phyloP scores from a whole-genome alignment of 1,140 invertebrate species.

The Drosophila bifasciata region DNA sequence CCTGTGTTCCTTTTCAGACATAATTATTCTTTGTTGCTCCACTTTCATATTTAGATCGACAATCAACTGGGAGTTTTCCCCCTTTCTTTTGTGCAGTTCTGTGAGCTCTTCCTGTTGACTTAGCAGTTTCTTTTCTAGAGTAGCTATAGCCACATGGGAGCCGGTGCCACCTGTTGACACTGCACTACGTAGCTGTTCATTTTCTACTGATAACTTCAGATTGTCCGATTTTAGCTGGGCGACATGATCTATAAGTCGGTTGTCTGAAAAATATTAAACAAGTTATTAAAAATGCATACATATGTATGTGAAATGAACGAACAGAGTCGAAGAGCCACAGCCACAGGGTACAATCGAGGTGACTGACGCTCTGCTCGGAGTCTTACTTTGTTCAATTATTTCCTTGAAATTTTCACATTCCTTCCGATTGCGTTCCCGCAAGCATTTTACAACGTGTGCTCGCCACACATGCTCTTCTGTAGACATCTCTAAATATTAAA shows the following conservation, averaged over 20 bases:
- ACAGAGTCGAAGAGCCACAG: neutral
- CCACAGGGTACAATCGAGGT: neutral
- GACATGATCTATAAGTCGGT: constrained; percentile 92
- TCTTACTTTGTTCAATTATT: constrained; percentile 87
- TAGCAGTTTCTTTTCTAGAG: constrained; percentile 93
- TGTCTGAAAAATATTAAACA: constrained; percentile 87
- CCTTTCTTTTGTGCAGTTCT: constrained; percentile 93
- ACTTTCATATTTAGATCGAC: constrained; percentile 94
- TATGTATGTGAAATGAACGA: constrained; percentile 1
- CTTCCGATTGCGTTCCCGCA: constrained; percentile 86
- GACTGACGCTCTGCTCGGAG: constrained; percentile 4
- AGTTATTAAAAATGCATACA: constrained; percentile 21
- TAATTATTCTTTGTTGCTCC: constrained; percentile 92
- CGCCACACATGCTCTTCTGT: constrained; percentile 85
- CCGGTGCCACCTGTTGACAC: constrained; percentile 79
- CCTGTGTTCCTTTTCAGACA: constrained; percentile 90
- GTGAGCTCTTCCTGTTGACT: constrained; percentile 96
- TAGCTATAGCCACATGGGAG: constrained; percentile 84
- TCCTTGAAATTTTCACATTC: constrained; percentile 87
- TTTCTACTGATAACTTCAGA: constrained; percentile 92
- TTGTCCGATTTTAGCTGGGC: constrained; percentile 92
- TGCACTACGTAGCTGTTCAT: constrained; percentile 89
- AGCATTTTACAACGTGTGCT: constrained; percentile 85
- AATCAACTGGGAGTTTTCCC: constrained; percentile 96
- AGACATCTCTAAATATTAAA: constrained; percentile 47